Percentiles rank a stretch among this genome's conserved stretches.
Evolutionary conservation across 2,888 invertebrate genomes (phyloP).

Genomic region (Drosophila kambysellisi): DNA sequence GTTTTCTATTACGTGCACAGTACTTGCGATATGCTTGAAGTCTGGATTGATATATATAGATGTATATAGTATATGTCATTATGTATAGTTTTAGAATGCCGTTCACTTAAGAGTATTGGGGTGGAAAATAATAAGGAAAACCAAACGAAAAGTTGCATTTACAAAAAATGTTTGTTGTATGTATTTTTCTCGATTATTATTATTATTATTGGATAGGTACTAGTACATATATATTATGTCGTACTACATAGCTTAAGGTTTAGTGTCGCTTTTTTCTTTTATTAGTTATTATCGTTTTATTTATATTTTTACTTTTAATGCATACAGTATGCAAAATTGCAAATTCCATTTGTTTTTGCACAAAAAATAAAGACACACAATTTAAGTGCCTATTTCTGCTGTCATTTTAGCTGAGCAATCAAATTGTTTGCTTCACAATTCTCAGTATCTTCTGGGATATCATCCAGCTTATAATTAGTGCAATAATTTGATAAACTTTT

Average conservation of each 20-base stretch:
- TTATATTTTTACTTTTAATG: conserved; percentile 58
- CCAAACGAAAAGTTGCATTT: conserved; percentile 52
- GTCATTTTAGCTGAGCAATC: conserved; percentile 45
- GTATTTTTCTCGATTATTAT: conserved; percentile 49
- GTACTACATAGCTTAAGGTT: conserved; percentile 58
- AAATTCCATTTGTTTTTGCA: conserved; percentile 44
- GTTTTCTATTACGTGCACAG: conserved; percentile 52
- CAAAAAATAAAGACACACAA: conserved; percentile 55
- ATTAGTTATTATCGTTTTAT: conserved; percentile 51
- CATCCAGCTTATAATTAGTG: conserved; percentile 57
- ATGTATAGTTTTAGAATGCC: conserved; percentile 31
- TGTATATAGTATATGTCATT: conserved; percentile 23
- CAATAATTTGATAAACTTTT: conserved; percentile 65
- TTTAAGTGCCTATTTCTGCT: conserved; percentile 34
- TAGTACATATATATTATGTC: conserved; percentile 57
- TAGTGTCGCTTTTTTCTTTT: conserved; percentile 27
- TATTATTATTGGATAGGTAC: conserved; percentile 50
- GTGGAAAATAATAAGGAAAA: conserved; percentile 31
- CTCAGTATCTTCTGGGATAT: conserved; percentile 43
- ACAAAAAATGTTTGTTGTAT: conserved; percentile 61
- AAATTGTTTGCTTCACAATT: conserved; percentile 44
- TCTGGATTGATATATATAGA: conserved; percentile 52
- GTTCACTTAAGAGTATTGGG: conserved; percentile 34
- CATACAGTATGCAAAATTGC: conserved; percentile 71
- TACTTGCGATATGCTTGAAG: conserved; percentile 74